Base-by-base conservation (phyloP, 2,113 vertebrate genomes). In the Chaenocephalus aceratus region DNA sequence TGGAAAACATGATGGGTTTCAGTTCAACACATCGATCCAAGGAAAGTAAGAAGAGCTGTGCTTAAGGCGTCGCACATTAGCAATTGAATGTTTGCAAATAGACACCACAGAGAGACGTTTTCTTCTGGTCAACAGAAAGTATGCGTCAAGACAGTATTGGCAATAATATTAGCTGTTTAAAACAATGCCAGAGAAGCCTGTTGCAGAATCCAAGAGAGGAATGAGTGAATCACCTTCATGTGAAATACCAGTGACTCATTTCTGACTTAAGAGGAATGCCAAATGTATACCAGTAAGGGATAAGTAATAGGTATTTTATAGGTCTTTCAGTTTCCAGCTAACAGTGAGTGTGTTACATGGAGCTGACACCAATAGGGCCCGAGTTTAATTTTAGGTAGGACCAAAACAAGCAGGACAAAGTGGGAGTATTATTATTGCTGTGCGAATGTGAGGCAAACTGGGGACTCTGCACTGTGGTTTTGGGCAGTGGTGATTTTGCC, bases 201-300 rank as follows among this genome's bases (percentile, higher is more conserved):
- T 46, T 86, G 53, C 61, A 85, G 78, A 88, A 77, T 75, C 66
- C 70, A 26, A 73, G 74, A 44, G 65, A 89, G 92, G 89, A 91
- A 89, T 87, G 81, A 91, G 85, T 93, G 91, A 94, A 91, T 94
- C 91, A 93, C 82, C 82, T 81, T 80, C 64, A 58, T 79, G 82
- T 87, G 76, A 85, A 92, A 90, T 76, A 72, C 75, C 73, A 72
- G 71, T 90, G 91, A 93, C 75, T 92, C 83, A 92, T 67, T 80
- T 80, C 53, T 83, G 74, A 86, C 86, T 90, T n/a, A 16, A 80
- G 73, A 74, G 77, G 82, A 90, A 92, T 83, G 73, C 74, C 77
- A 83, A 89, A 85, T 60, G 67, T 87, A 84, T 54, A 83, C 82
- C 59, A 88, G 69, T 0, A 46, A 10, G 61, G 30, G 72, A 78